Percentiles rank a stretch among this genome's conserved stretches.
phyloP scores from a whole-genome alignment of 2,797 vertebrate species.

The Peromyscus aztecus region DNA sequence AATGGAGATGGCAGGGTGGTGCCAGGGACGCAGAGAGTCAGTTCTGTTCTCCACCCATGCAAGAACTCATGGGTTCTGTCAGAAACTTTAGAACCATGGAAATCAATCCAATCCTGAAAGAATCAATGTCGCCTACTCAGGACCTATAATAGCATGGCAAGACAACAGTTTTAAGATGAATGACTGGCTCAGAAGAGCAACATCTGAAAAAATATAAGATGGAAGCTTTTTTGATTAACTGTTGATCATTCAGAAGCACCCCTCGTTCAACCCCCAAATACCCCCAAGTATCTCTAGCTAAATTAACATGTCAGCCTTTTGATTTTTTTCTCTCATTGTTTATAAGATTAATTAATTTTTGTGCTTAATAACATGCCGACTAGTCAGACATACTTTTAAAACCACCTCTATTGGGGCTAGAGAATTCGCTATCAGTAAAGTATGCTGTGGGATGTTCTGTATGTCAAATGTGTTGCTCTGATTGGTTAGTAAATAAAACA shows the following conservation, averaged over 20 bases:
- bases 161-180: background rate
- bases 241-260: background rate
- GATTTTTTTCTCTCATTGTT: background rate
- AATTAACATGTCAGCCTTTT: background rate
- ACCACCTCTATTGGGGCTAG: background rate
- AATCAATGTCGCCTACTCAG: background rate
- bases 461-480: too few species aligned
- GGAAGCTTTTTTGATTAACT: background rate
- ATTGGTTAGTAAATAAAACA: too few species aligned
- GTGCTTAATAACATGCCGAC: background rate
- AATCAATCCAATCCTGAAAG: background rate
- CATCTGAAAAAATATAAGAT: background rate
- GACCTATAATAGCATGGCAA: background rate
- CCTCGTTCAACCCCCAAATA: background rate
- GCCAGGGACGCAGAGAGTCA: background rate
- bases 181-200: background rate
- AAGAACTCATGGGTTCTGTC: background rate
- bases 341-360: slow-evolving; percentile 33
- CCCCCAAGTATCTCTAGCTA: background rate
- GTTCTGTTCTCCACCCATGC: too few species aligned
- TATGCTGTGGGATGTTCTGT: too few species aligned
- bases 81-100: background rate
- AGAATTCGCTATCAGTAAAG: background rate
- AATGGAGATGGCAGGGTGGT: background rate
- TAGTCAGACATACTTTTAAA: background rate